Percentiles rank a stretch among this genome's conserved stretches.
Conservation (phyloP, 2,888 invertebrate species). For the Scaptodrosophila latifasciaeformis region DNA sequence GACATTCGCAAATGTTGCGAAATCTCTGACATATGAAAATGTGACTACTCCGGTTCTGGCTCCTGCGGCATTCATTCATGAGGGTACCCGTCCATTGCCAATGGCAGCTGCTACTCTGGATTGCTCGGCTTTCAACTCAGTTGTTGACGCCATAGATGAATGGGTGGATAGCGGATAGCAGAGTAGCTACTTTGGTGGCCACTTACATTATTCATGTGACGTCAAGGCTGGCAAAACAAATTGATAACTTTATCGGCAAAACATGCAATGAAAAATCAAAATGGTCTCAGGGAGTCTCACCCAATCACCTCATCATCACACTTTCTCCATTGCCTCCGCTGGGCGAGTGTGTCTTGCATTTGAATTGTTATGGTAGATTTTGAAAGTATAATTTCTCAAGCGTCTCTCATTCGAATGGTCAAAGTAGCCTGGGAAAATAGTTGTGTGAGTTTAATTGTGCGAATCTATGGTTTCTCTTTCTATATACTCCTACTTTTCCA, state of each 20-base stretch:
- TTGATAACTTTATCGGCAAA: constrained; percentile 73
- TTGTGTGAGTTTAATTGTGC: no score
- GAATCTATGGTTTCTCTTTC: no score
- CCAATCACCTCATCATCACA: no score
- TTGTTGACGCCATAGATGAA: constrained; percentile 47
- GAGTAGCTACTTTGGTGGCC: constrained; percentile 26
- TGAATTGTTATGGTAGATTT: no score
- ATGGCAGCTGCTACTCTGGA: constrained; percentile 35
- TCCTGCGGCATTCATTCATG: not conserved
- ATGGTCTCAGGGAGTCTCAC: no score
- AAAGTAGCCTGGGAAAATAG: no score
- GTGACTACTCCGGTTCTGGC: constrained; percentile 17
- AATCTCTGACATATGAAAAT: constrained; percentile 45
- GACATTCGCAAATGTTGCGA: constrained; percentile 69
- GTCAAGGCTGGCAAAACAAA: constrained; percentile 71
- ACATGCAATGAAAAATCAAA: constrained; percentile 62
- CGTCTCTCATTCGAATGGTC: not conserved
- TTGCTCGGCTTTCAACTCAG: constrained; percentile 4
- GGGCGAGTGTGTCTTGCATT: constrained; percentile 56
- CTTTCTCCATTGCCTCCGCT: constrained; percentile 19
- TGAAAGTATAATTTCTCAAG: no score
- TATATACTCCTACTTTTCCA: no score
- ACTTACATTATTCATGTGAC: constrained; percentile 70
- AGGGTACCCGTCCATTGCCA: constrained; percentile 31
- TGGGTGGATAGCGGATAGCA: constrained; percentile 21